phyloP scores from a whole-genome alignment of 2,797 vertebrate species.

The Pangasius mekongensis region DNA sequence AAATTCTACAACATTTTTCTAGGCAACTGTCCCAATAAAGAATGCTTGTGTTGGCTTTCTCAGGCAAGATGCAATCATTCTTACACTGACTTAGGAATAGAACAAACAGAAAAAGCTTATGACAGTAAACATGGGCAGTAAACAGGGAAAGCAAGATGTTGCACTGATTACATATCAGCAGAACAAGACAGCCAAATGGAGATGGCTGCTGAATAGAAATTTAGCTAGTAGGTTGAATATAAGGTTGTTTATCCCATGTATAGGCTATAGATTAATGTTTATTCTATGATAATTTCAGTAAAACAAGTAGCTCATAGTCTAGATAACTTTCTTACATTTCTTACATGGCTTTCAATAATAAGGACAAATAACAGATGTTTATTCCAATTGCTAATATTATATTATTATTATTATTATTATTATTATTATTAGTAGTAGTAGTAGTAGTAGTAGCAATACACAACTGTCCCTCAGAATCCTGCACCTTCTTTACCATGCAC shows the following conservation, averaged over 20 bases:
- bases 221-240: no score
- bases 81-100: background rate
- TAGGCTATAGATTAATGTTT: background rate
- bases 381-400: background rate
- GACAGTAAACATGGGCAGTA: constrained; percentile 18
- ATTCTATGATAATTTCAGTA: background rate
- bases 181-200: background rate
- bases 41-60: background rate
- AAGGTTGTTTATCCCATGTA: background rate
- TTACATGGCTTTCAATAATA: background rate
- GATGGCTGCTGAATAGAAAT: background rate
- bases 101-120: background rate
- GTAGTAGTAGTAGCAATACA: background rate
- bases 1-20: background rate
- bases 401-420: background rate
- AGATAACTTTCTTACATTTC: background rate
- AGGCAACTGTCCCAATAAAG: background rate
- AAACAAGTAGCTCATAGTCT: background rate
- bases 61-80: background rate
- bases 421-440: background rate
- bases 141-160: constrained; percentile 12
- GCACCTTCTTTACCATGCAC: background rate
- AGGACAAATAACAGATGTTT: background rate
- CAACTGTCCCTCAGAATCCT: background rate
- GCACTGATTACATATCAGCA: constrained; percentile 7